phyloP scores from a whole-genome alignment of 2,888 invertebrate species.

The Drosophila demipolita region DNA sequence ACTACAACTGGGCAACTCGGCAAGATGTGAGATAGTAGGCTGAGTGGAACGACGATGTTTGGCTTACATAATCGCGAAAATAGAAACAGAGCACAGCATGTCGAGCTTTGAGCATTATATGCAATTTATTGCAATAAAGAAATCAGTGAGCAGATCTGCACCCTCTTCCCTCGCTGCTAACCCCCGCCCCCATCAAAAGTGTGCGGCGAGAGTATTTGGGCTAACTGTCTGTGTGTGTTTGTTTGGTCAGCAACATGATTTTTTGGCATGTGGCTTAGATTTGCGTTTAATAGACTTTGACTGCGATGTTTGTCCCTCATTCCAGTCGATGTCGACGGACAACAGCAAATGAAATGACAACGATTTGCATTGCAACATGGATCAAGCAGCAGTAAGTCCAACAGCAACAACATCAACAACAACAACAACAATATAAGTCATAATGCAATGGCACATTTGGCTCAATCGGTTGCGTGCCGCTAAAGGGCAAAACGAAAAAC shows the following conservation, averaged over 20 bases:
- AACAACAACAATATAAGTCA: slow-evolving; percentile 52
- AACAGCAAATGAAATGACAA: slow-evolving; percentile 48
- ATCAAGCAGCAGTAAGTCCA: slow-evolving; percentile 7
- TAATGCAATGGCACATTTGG: slow-evolving; percentile 74
- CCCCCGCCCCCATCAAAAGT: background rate
- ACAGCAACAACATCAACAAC: slow-evolving; percentile 22
- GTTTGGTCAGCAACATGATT: slow-evolving; percentile 67
- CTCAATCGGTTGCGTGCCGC: slow-evolving; percentile 53
- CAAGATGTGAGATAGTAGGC: slow-evolving; percentile 13
- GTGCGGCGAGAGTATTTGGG: slow-evolving; percentile 36
- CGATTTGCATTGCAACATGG: slow-evolving; percentile 76
- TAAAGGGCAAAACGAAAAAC: slow-evolving; percentile 68
- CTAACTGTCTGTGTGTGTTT: slow-evolving; percentile 16
- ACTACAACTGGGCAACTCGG: slow-evolving; percentile 34
- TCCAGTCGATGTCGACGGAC: slow-evolving; percentile 18
- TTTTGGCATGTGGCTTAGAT: slow-evolving; percentile 77
- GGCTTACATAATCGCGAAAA: slow-evolving; percentile 58
- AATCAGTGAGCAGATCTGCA: slow-evolving; percentile 53
- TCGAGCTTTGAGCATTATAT: slow-evolving; percentile 24
- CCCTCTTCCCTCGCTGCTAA: background rate
- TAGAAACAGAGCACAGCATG: slow-evolving; percentile 58
- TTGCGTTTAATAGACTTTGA: slow-evolving; percentile 77
- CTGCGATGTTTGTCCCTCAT: slow-evolving; percentile 59
- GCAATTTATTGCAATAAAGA: slow-evolving; percentile 69
- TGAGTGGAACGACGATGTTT: slow-evolving; percentile 48